phyloP scores from a whole-genome alignment of 2,888 invertebrate genomes.

The Synergus itoensis region DNA sequence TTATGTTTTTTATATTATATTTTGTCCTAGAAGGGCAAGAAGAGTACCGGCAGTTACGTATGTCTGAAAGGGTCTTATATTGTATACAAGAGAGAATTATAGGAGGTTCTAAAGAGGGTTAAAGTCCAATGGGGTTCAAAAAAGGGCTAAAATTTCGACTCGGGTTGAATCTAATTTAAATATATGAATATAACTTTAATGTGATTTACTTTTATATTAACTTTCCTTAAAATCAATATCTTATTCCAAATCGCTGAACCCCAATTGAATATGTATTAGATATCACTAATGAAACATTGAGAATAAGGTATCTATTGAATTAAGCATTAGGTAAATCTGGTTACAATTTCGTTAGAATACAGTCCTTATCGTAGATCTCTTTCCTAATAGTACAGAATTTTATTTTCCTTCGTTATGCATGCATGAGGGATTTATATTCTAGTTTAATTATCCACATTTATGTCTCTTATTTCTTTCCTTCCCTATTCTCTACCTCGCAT shows the following conservation, averaged over 20 bases:
- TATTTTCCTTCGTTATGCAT: slow-evolving; percentile 39
- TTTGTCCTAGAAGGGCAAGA: too few species aligned
- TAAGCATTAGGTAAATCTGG: slow-evolving; percentile 34
- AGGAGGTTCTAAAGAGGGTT: too few species aligned
- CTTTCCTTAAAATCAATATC: not conserved
- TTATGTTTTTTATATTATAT: too few species aligned
- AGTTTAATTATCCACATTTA: slow-evolving; percentile 38
- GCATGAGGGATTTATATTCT: slow-evolving; percentile 39
- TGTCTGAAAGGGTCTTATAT: too few species aligned
- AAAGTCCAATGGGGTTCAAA: too few species aligned
- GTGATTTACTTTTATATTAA: not conserved
- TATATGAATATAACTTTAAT: not conserved
- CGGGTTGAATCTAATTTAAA: not conserved
- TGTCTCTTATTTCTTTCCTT: slow-evolving; percentile 30
- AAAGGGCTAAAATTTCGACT: too few species aligned
- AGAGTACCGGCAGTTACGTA: too few species aligned
- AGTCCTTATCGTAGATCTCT: slow-evolving; percentile 30
- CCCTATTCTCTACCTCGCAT: slow-evolving; percentile 2
- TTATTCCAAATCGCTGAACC: not conserved
- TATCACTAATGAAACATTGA: slow-evolving; percentile 16
- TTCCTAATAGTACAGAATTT: slow-evolving; percentile 32
- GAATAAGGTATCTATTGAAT: slow-evolving; percentile 34
- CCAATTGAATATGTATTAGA: slow-evolving; percentile 24
- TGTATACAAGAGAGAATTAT: too few species aligned
- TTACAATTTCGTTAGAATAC: slow-evolving; percentile 20